These are phyloP conservation scores for Trachops cirrhosus DNA, from an alignment of 2,797 vertebrate species.

Conservation along the genomic window DNA sequence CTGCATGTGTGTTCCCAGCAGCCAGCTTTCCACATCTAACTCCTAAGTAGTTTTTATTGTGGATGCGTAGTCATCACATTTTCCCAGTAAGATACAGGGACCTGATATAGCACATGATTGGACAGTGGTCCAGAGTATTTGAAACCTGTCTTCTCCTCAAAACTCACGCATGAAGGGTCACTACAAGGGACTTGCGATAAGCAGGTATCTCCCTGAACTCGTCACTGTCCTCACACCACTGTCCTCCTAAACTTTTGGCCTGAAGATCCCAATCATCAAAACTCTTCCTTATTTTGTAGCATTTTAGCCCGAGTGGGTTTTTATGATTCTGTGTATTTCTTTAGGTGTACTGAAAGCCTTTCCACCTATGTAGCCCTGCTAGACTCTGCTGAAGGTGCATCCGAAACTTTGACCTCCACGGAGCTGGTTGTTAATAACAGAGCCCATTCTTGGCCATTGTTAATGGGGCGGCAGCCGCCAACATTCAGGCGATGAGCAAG, in stretches of 20 bases:
- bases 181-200: neutral
- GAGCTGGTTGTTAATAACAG: neutral
- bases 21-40: neutral
- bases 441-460: neutral
- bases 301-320: neutral
- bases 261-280: neutral
- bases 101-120: neutral
- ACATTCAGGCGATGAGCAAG: constrained; percentile 39
- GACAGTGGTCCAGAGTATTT: neutral
- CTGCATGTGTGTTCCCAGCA: neutral
- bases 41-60: neutral
- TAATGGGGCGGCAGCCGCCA: neutral
- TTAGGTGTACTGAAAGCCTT: neutral
- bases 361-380: neutral
- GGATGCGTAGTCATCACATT: neutral
- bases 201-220: neutral
- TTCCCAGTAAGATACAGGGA: neutral
- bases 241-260: neutral
- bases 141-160: neutral
- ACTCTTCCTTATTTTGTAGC: neutral
- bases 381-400: neutral
- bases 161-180: neutral
- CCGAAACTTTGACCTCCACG: neutral
- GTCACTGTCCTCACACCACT: neutral
- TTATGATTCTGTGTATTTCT: neutral